A percentile compares a stretch with the other conserved stretches of the same genome.
Conservation (phyloP, 2,888 invertebrate species). For the Caenorhabditis becei region DNA sequence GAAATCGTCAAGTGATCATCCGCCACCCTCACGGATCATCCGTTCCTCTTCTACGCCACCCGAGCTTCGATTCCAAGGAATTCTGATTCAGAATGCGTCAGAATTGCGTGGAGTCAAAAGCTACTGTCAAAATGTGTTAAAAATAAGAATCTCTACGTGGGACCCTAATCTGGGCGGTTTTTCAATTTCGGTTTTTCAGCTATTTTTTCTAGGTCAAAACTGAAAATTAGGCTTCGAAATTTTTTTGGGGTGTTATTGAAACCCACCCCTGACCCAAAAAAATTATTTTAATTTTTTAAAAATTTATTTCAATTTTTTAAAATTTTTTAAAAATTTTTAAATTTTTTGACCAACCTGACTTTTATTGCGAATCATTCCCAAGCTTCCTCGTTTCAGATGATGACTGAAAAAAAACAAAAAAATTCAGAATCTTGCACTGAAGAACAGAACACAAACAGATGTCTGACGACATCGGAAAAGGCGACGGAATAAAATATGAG, state of each 20-base stretch:
- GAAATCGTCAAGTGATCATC: neutral
- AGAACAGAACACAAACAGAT: conserved; percentile 1
- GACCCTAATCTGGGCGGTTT: too few species aligned
- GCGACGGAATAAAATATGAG: conserved; percentile 36
- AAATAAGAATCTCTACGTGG: too few species aligned
- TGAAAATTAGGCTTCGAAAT: too few species aligned
- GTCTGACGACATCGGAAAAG: conserved; percentile 39
- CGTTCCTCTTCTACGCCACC: neutral
- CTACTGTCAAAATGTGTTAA: neutral
- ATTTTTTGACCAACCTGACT: too few species aligned
- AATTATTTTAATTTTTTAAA: too few species aligned
- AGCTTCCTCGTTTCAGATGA: too few species aligned
- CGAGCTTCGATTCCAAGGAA: neutral
- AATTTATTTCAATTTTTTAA: too few species aligned
- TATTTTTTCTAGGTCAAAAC: neutral
- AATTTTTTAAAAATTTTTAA: too few species aligned
- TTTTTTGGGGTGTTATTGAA: too few species aligned
- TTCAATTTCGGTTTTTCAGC: neutral
- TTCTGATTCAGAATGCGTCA: neutral
- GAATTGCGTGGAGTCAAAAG: too few species aligned
- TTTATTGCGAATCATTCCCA: neutral
- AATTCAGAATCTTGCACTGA: conserved; percentile 31
- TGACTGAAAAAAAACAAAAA: too few species aligned
- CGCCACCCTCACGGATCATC: neutral
- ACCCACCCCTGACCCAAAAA: too few species aligned